Evolutionary conservation across 2,113 vertebrate genomes (phyloP).

Genomic region (Phrynosoma blainvillii): DNA sequence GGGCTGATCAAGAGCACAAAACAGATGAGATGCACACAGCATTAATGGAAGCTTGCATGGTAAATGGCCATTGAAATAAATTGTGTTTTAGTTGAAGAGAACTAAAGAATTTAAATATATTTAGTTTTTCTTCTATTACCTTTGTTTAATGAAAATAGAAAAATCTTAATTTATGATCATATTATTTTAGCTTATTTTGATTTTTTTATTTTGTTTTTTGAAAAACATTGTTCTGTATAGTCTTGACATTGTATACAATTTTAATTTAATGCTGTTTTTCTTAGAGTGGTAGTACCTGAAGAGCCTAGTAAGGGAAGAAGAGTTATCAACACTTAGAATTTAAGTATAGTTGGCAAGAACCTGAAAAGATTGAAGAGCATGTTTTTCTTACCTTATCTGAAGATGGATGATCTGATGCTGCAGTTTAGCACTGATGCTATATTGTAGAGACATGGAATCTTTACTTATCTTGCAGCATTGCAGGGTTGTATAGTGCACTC

Average conservation of each 20-base stretch:
- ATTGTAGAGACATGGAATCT: too few species aligned
- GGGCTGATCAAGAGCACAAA: conserved; percentile 99
- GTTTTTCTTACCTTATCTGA: too few species aligned
- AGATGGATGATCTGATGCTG: too few species aligned
- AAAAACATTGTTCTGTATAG: background rate
- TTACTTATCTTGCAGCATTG: too few species aligned
- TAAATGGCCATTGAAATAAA: conserved; percentile 72
- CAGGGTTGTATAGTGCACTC: too few species aligned
- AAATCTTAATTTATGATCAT: background rate
- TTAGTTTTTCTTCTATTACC: background rate
- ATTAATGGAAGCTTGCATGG: conserved; percentile 99
- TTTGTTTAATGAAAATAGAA: background rate
- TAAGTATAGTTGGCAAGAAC: too few species aligned
- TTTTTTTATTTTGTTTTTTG: background rate
- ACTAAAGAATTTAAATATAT: background rate
- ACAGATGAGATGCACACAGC: conserved; percentile 99
- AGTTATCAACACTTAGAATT: too few species aligned
- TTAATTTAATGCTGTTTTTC: background rate
- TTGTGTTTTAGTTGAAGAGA: background rate
- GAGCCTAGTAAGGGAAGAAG: too few species aligned
- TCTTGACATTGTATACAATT: background rate
- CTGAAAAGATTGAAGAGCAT: too few species aligned
- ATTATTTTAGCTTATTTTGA: too few species aligned
- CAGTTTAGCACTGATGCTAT: too few species aligned
- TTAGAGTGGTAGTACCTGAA: background rate